Conservation (phyloP, 2,113 vertebrate species). For the Misgurnus anguillicaudatus region DNA sequence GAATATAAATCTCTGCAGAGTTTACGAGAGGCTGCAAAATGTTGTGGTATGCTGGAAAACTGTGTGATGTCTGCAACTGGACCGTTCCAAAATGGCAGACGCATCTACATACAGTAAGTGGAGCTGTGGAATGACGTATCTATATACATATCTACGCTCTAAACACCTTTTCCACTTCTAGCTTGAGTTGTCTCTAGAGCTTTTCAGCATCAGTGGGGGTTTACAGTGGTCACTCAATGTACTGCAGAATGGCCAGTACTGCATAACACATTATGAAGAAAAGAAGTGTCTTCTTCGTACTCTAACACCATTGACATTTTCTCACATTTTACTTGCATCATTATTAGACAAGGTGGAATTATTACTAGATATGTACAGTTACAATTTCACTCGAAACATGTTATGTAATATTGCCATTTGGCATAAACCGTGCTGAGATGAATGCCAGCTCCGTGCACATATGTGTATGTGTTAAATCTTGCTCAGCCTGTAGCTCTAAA, state of each 20-base stretch:
- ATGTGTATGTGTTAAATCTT: slow-evolving; percentile 10
- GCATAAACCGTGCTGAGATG: not conserved
- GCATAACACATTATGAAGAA: not conserved
- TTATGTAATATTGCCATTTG: slow-evolving; percentile 9
- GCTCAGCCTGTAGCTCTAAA: slow-evolving; percentile 39
- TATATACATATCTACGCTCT: not conserved
- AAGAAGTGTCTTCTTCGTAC: not conserved
- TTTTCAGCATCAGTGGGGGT: slow-evolving; percentile 2
- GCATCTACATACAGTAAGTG: too few relatives aligned
- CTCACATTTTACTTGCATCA: too few relatives aligned
- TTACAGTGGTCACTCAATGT: slow-evolving; percentile 8
- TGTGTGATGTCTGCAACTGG: too few relatives aligned
- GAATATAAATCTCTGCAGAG: too few relatives aligned
- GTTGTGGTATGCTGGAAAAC: too few relatives aligned
- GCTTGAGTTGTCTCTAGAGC: not conserved
- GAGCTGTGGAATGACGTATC: too few relatives aligned
- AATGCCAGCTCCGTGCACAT: slow-evolving; percentile 15
- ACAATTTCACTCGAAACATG: not conserved
- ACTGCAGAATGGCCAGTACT: not conserved
- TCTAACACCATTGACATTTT: not conserved
- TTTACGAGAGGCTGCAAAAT: too few relatives aligned
- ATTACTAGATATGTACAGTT: not conserved
- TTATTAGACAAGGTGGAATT: too few relatives aligned
- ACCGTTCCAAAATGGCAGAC: too few relatives aligned
- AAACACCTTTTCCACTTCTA: slow-evolving; percentile 7